A percentile compares a stretch with the other conserved stretches of the same genome.
These are phyloP conservation scores for Luidia sarsii DNA, from an alignment of 53 echinoderm and acorn worm species.

Conservation along the genomic window DNA sequence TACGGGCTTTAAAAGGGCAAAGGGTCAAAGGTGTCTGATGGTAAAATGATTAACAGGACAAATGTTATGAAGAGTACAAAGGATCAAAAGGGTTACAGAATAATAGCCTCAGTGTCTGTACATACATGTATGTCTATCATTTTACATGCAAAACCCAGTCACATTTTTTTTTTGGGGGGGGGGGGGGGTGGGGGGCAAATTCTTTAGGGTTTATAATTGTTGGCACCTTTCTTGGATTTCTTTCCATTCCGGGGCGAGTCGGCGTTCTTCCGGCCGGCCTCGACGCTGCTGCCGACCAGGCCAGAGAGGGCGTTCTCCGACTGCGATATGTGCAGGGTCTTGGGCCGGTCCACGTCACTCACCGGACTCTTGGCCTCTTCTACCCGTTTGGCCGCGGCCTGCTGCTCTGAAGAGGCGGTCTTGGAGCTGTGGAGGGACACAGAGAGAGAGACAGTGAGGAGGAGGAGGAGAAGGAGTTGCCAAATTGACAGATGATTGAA, in stretches of 20 bases:
- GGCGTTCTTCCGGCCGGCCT: not conserved
- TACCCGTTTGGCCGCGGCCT: not conserved
- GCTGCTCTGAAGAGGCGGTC: not conserved
- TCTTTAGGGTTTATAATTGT: slow-evolving; percentile 19
- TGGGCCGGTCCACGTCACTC: slow-evolving; percentile 3
- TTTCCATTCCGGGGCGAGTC: not conserved
- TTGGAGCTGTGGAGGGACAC: not conserved
- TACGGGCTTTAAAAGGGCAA: too few species aligned
- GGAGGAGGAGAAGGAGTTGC: too few species aligned
- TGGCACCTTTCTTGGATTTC: slow-evolving; percentile 36
- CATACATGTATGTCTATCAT: too few species aligned
- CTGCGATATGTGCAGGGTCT: slow-evolving; percentile 55
- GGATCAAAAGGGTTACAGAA: too few species aligned
- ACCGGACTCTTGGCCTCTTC: slow-evolving; percentile 12
- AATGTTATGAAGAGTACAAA: too few species aligned
- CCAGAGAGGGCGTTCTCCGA: slow-evolving; percentile 42
- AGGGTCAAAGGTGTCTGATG: too few species aligned
- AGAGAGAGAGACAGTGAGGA: not conserved
- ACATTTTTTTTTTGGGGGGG: slow-evolving; percentile 5
- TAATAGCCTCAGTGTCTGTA: too few species aligned
- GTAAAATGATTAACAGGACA: too few species aligned
- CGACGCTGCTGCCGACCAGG: slow-evolving; percentile 1
- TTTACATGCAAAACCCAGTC: too few species aligned
- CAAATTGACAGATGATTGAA: too few species aligned
- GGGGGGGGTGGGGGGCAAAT: not conserved